phyloP scores from a whole-genome alignment of 2,797 vertebrate genomes.

The Scolopax rusticola region DNA sequence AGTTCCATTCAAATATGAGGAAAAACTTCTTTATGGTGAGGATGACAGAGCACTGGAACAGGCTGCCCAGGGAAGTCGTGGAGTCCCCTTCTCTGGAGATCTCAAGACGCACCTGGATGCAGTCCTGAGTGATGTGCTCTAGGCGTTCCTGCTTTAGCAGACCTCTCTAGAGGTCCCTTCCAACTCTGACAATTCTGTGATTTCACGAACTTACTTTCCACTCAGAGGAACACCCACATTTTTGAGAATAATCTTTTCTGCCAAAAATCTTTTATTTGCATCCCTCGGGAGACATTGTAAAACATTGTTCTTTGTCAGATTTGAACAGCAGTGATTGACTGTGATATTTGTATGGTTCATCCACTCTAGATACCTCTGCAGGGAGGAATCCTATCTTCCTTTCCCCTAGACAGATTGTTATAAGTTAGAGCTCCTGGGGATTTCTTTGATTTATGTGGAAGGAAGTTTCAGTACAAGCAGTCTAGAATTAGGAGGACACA shows the following conservation, averaged over 20 bases:
- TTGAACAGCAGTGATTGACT: not conserved
- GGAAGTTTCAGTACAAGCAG: not conserved
- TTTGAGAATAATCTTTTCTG: not conserved
- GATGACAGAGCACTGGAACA: too few species aligned
- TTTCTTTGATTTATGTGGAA: conserved; percentile 35
- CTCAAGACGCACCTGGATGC: too few species aligned
- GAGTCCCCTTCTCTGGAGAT: too few species aligned
- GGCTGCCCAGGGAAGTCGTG: too few species aligned
- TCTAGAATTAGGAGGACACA: conserved; percentile 2
- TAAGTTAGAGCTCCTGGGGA: conserved; percentile 1
- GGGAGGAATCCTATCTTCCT: not conserved
- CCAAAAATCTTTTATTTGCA: not conserved
- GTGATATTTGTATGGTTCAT: conserved; percentile 30
- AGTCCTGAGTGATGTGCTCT: too few species aligned
- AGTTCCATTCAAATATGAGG: too few species aligned
- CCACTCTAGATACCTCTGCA: not conserved
- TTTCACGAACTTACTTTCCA: not conserved
- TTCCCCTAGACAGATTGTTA: conserved; percentile 21
- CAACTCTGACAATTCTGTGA: too few species aligned
- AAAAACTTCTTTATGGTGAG: too few species aligned
- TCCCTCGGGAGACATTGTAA: not conserved
- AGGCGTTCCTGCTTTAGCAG: too few species aligned
- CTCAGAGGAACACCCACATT: not conserved
- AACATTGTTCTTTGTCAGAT: not conserved
- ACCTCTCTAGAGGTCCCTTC: too few species aligned